A percentile compares a stretch with the other conserved stretches of the same genome.
phyloP scores from a whole-genome alignment of 2,797 vertebrate genomes.

The Remorina albescens region DNA sequence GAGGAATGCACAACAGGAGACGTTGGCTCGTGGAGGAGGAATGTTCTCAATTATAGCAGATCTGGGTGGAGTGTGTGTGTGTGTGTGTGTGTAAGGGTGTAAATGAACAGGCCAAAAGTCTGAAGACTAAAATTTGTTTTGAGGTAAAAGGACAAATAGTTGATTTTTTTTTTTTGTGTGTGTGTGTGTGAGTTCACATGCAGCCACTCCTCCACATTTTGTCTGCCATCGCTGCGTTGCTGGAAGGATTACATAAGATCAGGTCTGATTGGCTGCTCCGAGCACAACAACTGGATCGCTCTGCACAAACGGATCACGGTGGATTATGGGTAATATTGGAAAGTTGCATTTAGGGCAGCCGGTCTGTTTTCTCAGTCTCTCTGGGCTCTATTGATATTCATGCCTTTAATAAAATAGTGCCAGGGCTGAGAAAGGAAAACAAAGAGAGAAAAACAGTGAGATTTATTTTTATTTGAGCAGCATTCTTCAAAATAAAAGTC shows the following conservation, averaged over 20 bases:
- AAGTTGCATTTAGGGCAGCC: slow-evolving; percentile 54
- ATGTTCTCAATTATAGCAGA: slow-evolving; percentile 65
- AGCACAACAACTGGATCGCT: slow-evolving; percentile 44
- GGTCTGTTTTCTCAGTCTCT: slow-evolving; percentile 31
- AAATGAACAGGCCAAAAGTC: neutral
- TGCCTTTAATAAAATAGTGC: slow-evolving; percentile 3
- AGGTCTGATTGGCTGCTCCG: slow-evolving; percentile 59
- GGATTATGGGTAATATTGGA: slow-evolving; percentile 75
- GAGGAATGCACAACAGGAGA: slow-evolving; percentile 69
- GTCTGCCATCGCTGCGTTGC: slow-evolving; percentile 21
- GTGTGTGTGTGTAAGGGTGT: slow-evolving; percentile 10
- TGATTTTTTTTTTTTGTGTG: neutral
- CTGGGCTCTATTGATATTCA: slow-evolving; percentile 37
- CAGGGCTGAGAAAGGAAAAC: slow-evolving; percentile 3
- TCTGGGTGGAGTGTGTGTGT: slow-evolving; percentile 12
- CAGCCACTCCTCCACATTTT: slow-evolving; percentile 29
- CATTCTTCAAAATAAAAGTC: slow-evolving; percentile 39
- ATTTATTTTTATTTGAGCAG: slow-evolving; percentile 33
- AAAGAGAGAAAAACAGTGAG: slow-evolving; percentile 4
- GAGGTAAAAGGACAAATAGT: slow-evolving; percentile 5
- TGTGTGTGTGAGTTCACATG: neutral
- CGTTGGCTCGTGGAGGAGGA: slow-evolving; percentile 51
- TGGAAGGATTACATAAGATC: slow-evolving; percentile 69
- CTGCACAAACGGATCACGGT: slow-evolving; percentile 47
- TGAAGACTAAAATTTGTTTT: slow-evolving; percentile 7